Evolutionary conservation across 2,888 invertebrate species (phyloP), one percentile per base, ranked within the genome.

Genomic region (Agelastica alni): DNA sequence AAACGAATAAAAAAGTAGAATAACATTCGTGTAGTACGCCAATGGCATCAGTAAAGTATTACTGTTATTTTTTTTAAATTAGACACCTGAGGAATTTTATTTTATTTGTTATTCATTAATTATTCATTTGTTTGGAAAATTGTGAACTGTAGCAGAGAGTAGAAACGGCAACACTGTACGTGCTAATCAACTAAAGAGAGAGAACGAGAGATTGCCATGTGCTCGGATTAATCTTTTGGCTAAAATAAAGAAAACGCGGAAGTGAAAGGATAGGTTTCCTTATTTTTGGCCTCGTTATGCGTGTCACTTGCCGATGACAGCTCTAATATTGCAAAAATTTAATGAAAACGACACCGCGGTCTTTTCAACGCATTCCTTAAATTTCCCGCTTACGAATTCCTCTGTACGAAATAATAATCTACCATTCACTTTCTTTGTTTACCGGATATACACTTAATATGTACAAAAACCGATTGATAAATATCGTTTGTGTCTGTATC

Each of bases 271-370:
- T 41, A 22, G 28, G 22, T 49, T 49, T 49, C 41, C 48, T 49
- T 16, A 28, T 49, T 49, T 49, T 26, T 49, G 48, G 41, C 32
- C 48, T 49, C 10, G 41, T 41, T 49, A 20, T 12, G 17, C n/a
- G 46, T 46, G 46, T 36, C 46, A 46, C 16, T 44, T 44, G 31
- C 32, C 42, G 13, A 32, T 32, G 44, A 31, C 44, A 44, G 28
- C 13, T n/a, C n/a, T 12, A 7, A 10, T 10, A 28, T 43, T 43
- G 17, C 14, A 30, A 43, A 43, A 43, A 41, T 2, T 9, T 5
- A 17, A 32, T 31, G 16, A 18, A 44, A 20, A 34, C n/a, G 22
- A 30, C 32, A 32, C 30, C 17, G 5, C 43, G 14, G n/a, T n/a
- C 14, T 28, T 12, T 39, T 39, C 20, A 7, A 16, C 26, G 28